phyloP scores from a whole-genome alignment of 2,797 vertebrate species.

The Aphelocoma californica region DNA sequence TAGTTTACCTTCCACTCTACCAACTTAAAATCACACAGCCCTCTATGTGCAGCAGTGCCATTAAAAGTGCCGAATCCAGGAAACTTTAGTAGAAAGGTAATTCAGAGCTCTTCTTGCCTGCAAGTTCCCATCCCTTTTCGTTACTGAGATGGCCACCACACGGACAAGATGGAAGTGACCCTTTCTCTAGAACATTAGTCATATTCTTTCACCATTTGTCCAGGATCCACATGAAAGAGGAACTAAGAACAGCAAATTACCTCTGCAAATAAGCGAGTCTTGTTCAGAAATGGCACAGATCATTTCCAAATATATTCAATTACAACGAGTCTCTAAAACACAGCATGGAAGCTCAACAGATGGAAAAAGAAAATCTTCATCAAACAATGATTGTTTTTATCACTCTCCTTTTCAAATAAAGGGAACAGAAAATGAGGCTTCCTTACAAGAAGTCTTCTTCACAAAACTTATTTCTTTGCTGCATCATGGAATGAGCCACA shows the following conservation, averaged over 20 bases:
- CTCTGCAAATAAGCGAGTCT: conserved; percentile 25
- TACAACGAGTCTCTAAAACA: conserved; percentile 33
- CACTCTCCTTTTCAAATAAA: not conserved
- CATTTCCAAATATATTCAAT: conserved; percentile 24
- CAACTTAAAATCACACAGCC: not conserved
- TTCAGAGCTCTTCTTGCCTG: conserved; percentile 16
- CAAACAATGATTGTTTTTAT: not conserved
- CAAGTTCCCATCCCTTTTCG: conserved; percentile 45
- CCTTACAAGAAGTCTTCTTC: not conserved
- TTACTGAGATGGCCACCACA: not conserved
- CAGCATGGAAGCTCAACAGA: conserved; percentile 32
- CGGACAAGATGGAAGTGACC: conserved; percentile 8
- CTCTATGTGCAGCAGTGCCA: conserved; percentile 16
- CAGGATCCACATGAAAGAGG: conserved; percentile 11
- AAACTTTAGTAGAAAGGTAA: conserved; percentile 37
- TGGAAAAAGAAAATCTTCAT: conserved; percentile 24
- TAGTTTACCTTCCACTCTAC: conserved; percentile 51
- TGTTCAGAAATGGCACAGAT: not conserved
- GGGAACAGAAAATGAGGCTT: conserved; percentile 10
- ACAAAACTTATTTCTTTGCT: not conserved
- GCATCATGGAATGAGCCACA: not conserved
- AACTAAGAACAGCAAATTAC: conserved; percentile 26
- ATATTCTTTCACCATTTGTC: not conserved
- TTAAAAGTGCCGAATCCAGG: conserved; percentile 39
- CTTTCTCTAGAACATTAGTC: conserved; percentile 1